Base-by-base conservation (phyloP, 1,140 invertebrate species). In the Battus philenor region DNA sequence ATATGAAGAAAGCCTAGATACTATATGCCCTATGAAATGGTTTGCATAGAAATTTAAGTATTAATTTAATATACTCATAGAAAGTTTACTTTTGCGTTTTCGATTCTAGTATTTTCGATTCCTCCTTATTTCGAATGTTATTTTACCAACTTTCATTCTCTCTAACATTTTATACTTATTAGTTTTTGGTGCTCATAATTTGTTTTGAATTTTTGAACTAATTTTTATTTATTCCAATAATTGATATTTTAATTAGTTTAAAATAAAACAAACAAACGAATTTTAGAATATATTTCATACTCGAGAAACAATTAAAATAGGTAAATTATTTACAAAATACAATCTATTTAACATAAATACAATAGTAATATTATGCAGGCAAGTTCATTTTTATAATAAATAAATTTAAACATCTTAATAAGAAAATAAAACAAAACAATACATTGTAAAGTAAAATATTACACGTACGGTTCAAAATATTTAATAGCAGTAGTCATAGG, bases 381-480 rank as follows among this genome's bases (percentile, higher is more conserved):
- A 84, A 84, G 78, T 85, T 85, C 69, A 67, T 71, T 79, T 73
- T 71, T 78, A 77, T 65, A 84, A 84, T 84, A 84, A 84, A 84
- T 84, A 81, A 56, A 69, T 65, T 76, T 60, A 63, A 68, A 57
- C 44, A 59, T 64, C 61, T 54, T 55, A 66, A 67, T 56, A 61
- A 31, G 38, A 34, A 44, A 53, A 45, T 52, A 47, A 56, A 48
- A 59, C 22, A 41, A 41, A 29, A 50, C 18, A 62, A 47, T 54
- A 54, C 10, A 54, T 45, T 44, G 47, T 50, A 18, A 47, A 48
- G 50, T 66, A 55, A 55, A 61, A 59, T 60, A 48, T 68, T 77
- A 87, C 43, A 87, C 78, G 56, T 87, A 87, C 10, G 86, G 84
- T 57, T 87, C 86, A 60, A 87, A 86, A 70, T 87, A 87, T 75